phyloP scores from a whole-genome alignment of 2,113 vertebrate genomes.

The Butorides virescens region DNA sequence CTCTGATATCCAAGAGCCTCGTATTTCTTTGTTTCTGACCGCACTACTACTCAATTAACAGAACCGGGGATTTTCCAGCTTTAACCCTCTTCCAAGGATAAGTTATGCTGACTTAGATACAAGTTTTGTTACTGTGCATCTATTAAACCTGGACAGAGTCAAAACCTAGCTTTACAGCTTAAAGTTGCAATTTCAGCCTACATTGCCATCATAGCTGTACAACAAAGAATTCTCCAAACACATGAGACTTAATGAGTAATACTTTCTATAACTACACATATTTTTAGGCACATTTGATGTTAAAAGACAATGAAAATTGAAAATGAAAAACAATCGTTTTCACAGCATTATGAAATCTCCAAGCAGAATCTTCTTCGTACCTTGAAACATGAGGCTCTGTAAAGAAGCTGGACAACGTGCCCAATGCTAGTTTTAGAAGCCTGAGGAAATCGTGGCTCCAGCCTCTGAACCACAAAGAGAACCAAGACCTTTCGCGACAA shows the following conservation, averaged over 20 bases:
- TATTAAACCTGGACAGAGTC: neutral
- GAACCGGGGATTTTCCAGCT: neutral
- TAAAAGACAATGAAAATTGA: neutral
- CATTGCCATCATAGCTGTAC: neutral
- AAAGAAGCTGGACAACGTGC: slow-evolving; percentile 97
- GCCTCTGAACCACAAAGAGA: slow-evolving; percentile 96
- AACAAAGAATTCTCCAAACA: neutral
- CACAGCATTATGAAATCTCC: neutral
- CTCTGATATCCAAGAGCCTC: neutral
- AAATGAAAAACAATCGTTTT: neutral
- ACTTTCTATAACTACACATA: neutral
- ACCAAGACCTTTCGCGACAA: slow-evolving; percentile 96
- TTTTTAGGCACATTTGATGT: neutral
- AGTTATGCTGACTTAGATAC: neutral
- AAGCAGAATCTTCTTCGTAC: slow-evolving; percentile 61
- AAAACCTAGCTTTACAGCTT: neutral
- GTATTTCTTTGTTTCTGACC: neutral
- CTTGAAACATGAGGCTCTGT: slow-evolving; percentile 98
- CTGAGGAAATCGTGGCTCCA: slow-evolving; percentile 96
- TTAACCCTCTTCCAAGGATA: neutral
- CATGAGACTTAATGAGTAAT: neutral
- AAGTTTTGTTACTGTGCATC: neutral
- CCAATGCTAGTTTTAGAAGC: slow-evolving; percentile 99
- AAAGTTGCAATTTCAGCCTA: neutral
- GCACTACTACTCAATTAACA: neutral